phyloP scores from a whole-genome alignment of 2,113 vertebrate genomes.

The Callospermophilus lateralis region DNA sequence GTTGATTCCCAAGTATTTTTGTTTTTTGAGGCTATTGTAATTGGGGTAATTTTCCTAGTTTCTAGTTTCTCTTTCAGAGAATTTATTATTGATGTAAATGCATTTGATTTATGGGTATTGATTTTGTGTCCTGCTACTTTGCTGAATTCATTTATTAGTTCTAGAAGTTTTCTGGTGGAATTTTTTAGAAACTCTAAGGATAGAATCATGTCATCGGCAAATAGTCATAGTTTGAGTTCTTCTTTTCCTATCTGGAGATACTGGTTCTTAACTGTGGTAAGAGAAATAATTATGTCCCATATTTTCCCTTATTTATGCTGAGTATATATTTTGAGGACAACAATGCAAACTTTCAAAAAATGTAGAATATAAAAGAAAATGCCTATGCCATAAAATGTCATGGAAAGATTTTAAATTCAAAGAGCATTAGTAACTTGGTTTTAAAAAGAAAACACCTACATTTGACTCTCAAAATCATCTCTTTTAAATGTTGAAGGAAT shows the following conservation, averaged over 20 bases:
- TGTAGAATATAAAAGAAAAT: constrained; percentile 52
- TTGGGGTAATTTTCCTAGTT: no score
- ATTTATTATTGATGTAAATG: no score
- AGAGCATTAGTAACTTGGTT: constrained; percentile 52
- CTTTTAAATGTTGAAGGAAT: not conserved
- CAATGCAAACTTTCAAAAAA: constrained; percentile 10
- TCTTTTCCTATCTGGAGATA: not conserved
- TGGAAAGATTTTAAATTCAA: constrained; percentile 48
- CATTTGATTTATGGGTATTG: no score
- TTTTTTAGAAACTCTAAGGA: no score
- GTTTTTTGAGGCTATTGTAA: no score
- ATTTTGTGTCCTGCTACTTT: no score
- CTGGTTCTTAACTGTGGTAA: not conserved
- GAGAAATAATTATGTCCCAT: constrained; percentile 2
- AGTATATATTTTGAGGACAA: not conserved
- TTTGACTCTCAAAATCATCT: constrained; percentile 38
- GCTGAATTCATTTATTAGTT: no score
- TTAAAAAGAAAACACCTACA: not conserved
- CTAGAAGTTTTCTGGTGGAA: no score
- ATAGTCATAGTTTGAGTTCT: no score
- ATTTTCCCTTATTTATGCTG: not conserved
- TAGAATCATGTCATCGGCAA: no score
- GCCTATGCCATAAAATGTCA: not conserved
- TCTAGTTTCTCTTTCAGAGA: no score
- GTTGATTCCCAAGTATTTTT: no score